A percentile compares a stretch with the other conserved stretches of the same genome.
Conservation (phyloP, 2,888 invertebrate genomes). For the Drosophila falleni region DNA sequence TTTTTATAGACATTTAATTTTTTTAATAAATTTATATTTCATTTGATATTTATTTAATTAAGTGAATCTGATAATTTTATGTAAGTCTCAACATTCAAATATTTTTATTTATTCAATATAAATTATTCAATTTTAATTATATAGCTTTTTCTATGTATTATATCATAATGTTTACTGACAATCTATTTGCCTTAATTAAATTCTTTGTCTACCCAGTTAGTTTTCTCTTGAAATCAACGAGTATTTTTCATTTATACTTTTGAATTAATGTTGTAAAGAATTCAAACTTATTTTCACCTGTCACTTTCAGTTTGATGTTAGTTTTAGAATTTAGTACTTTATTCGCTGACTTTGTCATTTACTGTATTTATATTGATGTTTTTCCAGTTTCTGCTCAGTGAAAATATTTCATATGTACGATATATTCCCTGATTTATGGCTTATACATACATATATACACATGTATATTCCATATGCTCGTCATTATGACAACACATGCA, state of each 20-base stretch:
- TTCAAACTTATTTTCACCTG: slow-evolving; percentile 3
- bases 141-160: no score
- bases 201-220: neutral
- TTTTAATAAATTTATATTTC: neutral
- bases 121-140: no score
- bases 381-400: slow-evolving; percentile 47
- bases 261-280: neutral
- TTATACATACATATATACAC: slow-evolving; percentile 5
- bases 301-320: slow-evolving; percentile 11
- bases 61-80: no score
- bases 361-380: slow-evolving; percentile 17
- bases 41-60: neutral
- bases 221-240: neutral
- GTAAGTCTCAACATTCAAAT: no score
- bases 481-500: slow-evolving; percentile 50
- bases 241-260: neutral
- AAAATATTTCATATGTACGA: slow-evolving; percentile 24
- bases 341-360: slow-evolving; percentile 2
- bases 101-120: no score
- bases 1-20: neutral
- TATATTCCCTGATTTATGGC: slow-evolving; percentile 42
- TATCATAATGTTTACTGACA: no score
- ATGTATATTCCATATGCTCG: slow-evolving; percentile 38
- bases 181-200: slow-evolving; percentile 1
- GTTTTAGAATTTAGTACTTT: neutral